phyloP scores from a whole-genome alignment of 2,113 vertebrate genomes.

The Sardina pilchardus region DNA sequence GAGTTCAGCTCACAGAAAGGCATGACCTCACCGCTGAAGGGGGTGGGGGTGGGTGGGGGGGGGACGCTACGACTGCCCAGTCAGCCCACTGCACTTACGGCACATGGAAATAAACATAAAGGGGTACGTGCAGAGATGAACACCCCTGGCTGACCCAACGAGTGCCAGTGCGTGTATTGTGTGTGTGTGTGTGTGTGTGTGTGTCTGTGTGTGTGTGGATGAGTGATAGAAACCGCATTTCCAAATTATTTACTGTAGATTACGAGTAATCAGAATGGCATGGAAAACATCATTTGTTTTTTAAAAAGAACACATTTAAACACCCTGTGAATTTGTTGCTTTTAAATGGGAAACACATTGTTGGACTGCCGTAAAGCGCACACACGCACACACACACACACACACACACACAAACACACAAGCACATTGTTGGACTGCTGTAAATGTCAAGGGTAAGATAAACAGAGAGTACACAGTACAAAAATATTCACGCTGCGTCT shows the following conservation, averaged over 20 bases:
- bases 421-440: background rate
- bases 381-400: too few relatives aligned
- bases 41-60: background rate
- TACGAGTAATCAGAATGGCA: background rate
- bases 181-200: background rate
- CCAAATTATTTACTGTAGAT: background rate
- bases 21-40: constrained; percentile 34
- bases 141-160: background rate
- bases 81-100: background rate
- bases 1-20: constrained; percentile 61
- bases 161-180: background rate
- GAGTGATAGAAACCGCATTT: background rate
- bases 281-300: background rate
- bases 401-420: too few relatives aligned
- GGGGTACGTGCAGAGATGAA: background rate
- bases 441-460: background rate
- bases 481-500: background rate
- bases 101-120: background rate
- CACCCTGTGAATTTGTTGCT: background rate
- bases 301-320: background rate
- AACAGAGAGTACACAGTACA: background rate
- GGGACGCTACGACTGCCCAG: constrained; percentile 20
- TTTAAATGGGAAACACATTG: background rate
- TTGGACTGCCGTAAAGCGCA: background rate
- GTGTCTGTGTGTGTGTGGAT: background rate